phyloP scores from a whole-genome alignment of 2,113 vertebrate species.

The Ursus arctos region DNA sequence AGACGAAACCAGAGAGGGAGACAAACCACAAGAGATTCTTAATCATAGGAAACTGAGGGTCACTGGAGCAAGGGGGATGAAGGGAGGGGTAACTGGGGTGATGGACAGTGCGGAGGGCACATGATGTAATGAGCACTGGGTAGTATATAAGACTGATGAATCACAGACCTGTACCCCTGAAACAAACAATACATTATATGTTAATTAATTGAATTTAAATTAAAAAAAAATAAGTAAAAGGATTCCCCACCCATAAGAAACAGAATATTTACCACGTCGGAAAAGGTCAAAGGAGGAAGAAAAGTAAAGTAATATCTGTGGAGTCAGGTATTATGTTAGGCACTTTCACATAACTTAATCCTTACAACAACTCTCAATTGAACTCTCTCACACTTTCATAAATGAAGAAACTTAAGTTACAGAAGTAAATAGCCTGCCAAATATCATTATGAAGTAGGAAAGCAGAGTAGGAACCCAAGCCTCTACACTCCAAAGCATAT shows the following conservation, averaged over 20 bases:
- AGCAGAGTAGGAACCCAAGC: not conserved
- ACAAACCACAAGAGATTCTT: not conserved
- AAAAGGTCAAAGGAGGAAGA: not conserved
- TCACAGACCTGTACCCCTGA: not conserved
- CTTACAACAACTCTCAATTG: not conserved
- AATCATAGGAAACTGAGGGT: too few species aligned
- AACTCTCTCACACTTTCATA: not conserved
- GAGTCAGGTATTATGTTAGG: not conserved
- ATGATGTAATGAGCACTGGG: not conserved
- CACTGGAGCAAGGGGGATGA: too few species aligned
- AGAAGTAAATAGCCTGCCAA: not conserved
- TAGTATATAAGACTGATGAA: not conserved
- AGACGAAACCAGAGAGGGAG: not conserved
- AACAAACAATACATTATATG: not conserved
- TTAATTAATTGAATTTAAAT: not conserved
- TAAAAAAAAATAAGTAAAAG: not conserved
- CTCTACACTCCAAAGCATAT: not conserved
- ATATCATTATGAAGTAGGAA: not conserved
- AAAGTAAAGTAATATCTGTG: not conserved
- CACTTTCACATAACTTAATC: not conserved
- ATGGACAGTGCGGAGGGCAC: not conserved
- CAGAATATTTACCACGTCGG: not conserved
- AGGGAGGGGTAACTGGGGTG: not conserved
- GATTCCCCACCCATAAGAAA: not conserved
- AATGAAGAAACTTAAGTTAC: not conserved